Evolutionary conservation across 2,888 invertebrate species (phyloP), one percentile per base, ranked within the genome.

Genomic region (Sesamia inferens): DNA sequence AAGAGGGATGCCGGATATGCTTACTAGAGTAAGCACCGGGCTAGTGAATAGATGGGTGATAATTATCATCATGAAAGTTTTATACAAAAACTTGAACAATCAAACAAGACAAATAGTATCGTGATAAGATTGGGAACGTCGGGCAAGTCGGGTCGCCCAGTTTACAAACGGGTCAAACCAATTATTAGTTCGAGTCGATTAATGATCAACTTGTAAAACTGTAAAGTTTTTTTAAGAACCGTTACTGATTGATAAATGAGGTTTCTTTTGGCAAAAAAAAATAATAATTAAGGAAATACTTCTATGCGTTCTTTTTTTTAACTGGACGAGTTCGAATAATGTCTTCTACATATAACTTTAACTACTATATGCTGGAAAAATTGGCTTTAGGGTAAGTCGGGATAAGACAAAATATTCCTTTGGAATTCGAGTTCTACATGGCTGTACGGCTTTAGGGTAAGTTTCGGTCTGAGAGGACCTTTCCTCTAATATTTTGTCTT

Each of bases 141-240:
- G 72, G n/a, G 24, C 11, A 31, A 39, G n/a, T 39, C n/a, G 51
- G 59, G 44, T 54, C 63, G 24, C 72, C 54, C n/a, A 31, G 58
- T 79, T 19, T 64, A 76, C 47, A 58, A 71, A 64, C 63, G 54
- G 76, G 72, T 78, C 76, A 76, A 59, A 64, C 63, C 57, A 55
- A 48, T 71, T 64, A n/a, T 71, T 42, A 47, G 44, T 39, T 42
- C 13, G 44, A 16, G 58, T 39, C 54, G 11, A 47, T 64, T 44
- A 54, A 48, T 16, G 19, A 48, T 39, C 31, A 13, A 24, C n/a
- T 8, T 19, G 7, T 70, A 58, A 22, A 55, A n/a, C 13, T 47
- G 22, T 55, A 22, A 71, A 24, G 14, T 55, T 24, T 57, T 57
- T 24, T 14, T 24, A 24, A 24, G 22, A 22, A 55, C 22, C 22